Percentiles rank a stretch among this genome's conserved stretches.
Conservation (phyloP, 2,113 vertebrate genomes). For the Acanthochromis polyacanthus region DNA sequence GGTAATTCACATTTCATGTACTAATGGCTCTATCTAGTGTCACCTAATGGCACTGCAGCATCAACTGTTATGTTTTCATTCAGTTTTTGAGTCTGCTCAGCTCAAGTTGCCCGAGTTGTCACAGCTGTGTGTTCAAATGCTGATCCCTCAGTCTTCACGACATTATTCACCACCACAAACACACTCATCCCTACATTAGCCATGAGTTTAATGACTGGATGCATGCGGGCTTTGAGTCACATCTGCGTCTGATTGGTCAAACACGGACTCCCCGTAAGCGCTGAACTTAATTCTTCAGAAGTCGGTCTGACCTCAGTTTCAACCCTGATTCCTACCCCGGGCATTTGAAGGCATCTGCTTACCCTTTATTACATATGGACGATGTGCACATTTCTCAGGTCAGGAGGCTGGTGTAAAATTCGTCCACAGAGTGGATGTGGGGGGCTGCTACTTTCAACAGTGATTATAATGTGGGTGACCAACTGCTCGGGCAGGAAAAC, state of each 20-base stretch:
- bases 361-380: not conserved
- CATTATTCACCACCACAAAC: not conserved
- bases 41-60: not conserved
- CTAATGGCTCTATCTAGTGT: constrained; percentile 20
- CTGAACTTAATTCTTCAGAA: not conserved
- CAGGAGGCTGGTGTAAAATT: not conserved
- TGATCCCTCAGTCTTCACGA: too few species aligned
- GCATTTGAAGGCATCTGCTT: constrained; percentile 3
- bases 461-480: not conserved
- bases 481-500: constrained; percentile 69
- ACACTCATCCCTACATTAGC: not conserved
- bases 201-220: not conserved
- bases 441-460: not conserved
- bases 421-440: not conserved
- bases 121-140: not conserved
- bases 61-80: not conserved
- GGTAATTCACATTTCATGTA: not conserved
- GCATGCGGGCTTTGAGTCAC: too few species aligned
- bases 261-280: not conserved
- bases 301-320: not conserved
- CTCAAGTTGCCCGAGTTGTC: not conserved
- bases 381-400: not conserved
- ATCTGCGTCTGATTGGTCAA: not conserved
- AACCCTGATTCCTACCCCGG: not conserved
- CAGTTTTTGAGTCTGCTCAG: not conserved